Conservation (phyloP, 2,797 vertebrate species). For the Octomys mimax region DNA sequence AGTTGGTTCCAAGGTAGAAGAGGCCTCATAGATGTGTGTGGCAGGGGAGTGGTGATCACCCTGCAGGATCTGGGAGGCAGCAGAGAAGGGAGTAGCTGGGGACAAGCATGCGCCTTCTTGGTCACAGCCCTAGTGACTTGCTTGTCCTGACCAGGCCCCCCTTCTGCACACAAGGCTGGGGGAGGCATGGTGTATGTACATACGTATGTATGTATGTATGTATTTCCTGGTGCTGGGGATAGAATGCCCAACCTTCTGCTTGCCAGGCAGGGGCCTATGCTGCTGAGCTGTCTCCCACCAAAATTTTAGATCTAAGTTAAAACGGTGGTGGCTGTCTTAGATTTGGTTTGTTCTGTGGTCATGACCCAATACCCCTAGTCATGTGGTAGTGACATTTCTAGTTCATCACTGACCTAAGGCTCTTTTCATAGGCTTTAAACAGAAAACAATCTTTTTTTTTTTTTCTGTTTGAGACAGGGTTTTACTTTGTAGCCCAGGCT, state of each 20-base stretch:
- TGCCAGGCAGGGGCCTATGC: too few relatives aligned
- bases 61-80: background rate
- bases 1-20: background rate
- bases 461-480: background rate
- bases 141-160: background rate
- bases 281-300: too few relatives aligned
- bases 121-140: background rate
- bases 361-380: background rate
- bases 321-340: background rate
- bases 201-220: too few relatives aligned
- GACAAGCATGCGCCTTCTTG: background rate
- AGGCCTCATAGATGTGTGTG: background rate
- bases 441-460: background rate
- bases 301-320: background rate
- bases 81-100: background rate
- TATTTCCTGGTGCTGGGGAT: too few relatives aligned
- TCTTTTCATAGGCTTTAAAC: background rate
- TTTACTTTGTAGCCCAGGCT: background rate
- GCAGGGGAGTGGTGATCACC: background rate
- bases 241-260: too few relatives aligned
- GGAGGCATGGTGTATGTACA: too few relatives aligned
- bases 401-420: background rate
- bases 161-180: background rate
- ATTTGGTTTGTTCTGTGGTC: background rate
- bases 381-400: background rate